These are phyloP conservation scores for Machimus atricapillus DNA, from an alignment of 2,888 invertebrate species.

Conservation along the genomic window DNA sequence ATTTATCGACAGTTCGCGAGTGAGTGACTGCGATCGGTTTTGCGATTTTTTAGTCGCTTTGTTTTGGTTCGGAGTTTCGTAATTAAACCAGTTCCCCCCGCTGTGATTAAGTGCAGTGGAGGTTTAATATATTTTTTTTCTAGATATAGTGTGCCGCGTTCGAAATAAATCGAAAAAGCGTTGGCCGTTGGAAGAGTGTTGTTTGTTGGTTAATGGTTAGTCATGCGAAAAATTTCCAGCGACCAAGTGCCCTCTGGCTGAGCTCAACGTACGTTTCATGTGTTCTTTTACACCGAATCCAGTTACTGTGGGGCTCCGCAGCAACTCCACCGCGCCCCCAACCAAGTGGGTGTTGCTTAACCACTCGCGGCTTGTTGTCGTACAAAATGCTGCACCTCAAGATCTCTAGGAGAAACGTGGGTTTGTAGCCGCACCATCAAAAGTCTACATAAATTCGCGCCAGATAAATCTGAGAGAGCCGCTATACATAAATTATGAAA, in stretches of 20 bases:
- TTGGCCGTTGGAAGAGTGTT: neutral
- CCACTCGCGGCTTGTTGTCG: neutral
- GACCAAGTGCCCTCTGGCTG: neutral
- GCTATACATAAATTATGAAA: neutral
- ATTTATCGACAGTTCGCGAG: neutral
- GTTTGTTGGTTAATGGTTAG: conserved; percentile 21
- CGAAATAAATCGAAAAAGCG: neutral
- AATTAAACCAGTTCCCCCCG: conserved; percentile 20
- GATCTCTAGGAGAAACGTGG: neutral
- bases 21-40: conserved; percentile 1
- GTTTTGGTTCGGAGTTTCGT: conserved; percentile 3
- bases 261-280: neutral
- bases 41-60: neutral
- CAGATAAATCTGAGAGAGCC: neutral
- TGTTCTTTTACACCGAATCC: conserved; percentile 20
- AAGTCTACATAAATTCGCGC: neutral
- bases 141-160: neutral
- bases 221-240: conserved; percentile 22
- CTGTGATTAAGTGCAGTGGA: conserved; percentile 30
- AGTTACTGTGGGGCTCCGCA: neutral
- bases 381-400: neutral
- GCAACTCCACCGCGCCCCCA: neutral
- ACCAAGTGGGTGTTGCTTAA: neutral
- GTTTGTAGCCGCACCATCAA: neutral
- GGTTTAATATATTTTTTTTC: neutral